phyloP scores from a whole-genome alignment of 2,113 vertebrate species.

The Caracal caracal region DNA sequence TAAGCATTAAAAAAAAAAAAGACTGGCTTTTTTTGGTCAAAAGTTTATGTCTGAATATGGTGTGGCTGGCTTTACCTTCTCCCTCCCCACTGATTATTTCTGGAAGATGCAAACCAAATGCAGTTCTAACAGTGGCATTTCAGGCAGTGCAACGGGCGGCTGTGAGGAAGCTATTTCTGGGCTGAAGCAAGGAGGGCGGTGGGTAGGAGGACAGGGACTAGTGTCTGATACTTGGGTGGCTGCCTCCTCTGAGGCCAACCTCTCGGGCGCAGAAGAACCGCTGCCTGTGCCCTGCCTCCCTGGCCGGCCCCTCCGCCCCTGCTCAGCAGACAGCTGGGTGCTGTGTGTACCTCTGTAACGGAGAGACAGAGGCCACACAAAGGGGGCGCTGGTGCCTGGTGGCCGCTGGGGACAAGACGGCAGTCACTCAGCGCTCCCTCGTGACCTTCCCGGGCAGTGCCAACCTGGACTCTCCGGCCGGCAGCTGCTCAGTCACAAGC shows the following conservation, averaged over 20 bases:
- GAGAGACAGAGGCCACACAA: background rate
- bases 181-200: background rate
- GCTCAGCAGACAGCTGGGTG: background rate
- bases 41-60: background rate
- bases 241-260: background rate
- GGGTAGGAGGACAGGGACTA: background rate
- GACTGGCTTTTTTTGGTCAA: background rate
- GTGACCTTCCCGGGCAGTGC: constrained; percentile 65
- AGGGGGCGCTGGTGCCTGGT: constrained; percentile 53
- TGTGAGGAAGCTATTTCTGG: constrained; percentile 45
- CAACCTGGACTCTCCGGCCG: background rate
- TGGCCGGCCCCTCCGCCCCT: background rate
- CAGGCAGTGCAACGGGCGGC: background rate
- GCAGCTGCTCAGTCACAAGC: constrained; percentile 59
- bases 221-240: background rate
- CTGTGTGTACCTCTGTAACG: rapidly evolving
- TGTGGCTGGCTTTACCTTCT: background rate
- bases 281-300: background rate
- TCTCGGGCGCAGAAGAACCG: background rate
- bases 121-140: background rate
- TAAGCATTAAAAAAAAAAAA: background rate
- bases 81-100: background rate
- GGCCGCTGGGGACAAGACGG: constrained; percentile 71
- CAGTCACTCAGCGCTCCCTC: constrained; percentile 53
- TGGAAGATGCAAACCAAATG: background rate